Percentiles rank a stretch among this genome's conserved stretches.
phyloP scores from a whole-genome alignment of 2,113 vertebrate genomes.

The Ploceus nigricollis region DNA sequence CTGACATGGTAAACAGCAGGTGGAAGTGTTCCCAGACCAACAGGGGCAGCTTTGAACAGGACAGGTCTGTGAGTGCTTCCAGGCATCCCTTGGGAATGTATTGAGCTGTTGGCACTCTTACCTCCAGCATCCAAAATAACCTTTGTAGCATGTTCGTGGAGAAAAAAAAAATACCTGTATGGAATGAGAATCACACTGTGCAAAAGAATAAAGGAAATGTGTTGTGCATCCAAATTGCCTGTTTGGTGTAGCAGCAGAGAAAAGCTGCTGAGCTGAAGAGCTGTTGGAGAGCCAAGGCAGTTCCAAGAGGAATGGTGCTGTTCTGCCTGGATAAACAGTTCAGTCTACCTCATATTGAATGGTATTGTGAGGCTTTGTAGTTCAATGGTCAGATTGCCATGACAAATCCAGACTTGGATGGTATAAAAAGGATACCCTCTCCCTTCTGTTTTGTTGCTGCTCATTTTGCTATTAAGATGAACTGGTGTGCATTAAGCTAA shows the following conservation, averaged over 20 bases:
- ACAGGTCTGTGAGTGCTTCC: not conserved
- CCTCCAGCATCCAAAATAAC: not conserved
- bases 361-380: not conserved
- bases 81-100: not conserved
- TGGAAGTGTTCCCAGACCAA: not conserved
- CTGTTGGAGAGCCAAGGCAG: not conserved
- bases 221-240: not conserved
- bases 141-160: not conserved
- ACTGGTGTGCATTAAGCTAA: not conserved
- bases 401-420: not conserved
- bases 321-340: not conserved
- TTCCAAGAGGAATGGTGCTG: not conserved
- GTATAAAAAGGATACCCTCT: not conserved
- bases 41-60: not conserved
- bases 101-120: not conserved
- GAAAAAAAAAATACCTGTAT: not conserved
- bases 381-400: not conserved
- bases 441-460: not conserved
- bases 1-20: not conserved
- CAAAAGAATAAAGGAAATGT: not conserved
- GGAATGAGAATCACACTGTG: not conserved
- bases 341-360: not conserved
- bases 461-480: not conserved
- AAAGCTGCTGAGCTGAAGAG: not conserved
- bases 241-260: not conserved